Evolutionary conservation across 2,797 vertebrate genomes (phyloP).

Genomic region (Poecilia gillii): DNA sequence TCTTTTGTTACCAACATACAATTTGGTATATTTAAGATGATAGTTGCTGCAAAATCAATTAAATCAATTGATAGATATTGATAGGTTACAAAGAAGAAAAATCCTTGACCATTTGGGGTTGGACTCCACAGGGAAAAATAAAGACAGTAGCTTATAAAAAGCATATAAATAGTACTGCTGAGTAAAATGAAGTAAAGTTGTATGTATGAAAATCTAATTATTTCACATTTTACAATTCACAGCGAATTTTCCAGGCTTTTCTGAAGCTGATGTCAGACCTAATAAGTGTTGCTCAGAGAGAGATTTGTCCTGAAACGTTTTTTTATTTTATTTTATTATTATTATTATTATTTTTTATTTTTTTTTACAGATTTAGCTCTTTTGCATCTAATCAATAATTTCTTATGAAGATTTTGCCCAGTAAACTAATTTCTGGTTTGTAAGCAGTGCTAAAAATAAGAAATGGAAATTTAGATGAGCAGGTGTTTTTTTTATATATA

Average conservation of each 20-base stretch:
- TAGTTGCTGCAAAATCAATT: neutral
- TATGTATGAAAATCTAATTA: neutral
- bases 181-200: neutral
- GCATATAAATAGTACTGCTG: no score
- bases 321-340: no score
- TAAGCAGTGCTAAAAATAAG: neutral
- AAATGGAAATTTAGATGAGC: neutral
- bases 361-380: neutral
- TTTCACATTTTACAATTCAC: neutral
- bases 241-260: neutral
- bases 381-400: neutral
- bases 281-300: neutral
- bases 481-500: neutral
- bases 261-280: constrained; percentile 23
- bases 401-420: neutral
- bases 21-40: neutral
- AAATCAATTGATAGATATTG: no score
- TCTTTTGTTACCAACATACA: neutral
- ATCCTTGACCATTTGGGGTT: no score
- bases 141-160: no score
- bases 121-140: no score
- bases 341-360: no score
- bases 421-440: neutral
- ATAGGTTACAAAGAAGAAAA: no score
- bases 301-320: neutral